Percentiles rank a stretch among this genome's conserved stretches.
phyloP scores from a whole-genome alignment of 2,113 vertebrate species.

The Theropithecus gelada region DNA sequence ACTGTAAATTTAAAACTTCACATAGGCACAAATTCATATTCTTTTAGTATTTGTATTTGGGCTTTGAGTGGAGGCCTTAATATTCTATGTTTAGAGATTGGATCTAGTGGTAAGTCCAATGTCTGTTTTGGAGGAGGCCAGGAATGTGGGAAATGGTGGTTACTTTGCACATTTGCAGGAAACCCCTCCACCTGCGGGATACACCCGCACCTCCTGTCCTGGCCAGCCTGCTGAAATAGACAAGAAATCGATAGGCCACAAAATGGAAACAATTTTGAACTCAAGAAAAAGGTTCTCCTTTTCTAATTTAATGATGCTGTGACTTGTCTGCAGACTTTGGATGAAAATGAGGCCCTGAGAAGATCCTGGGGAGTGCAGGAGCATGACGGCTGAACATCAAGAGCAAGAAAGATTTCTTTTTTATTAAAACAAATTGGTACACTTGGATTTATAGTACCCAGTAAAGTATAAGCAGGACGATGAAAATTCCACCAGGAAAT shows the following conservation, averaged over 20 bases:
- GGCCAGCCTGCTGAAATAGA: background rate
- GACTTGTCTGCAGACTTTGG: conserved; percentile 26
- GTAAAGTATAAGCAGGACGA: conserved; percentile 2
- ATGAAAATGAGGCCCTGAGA: conserved; percentile 24
- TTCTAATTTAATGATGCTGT: conserved; percentile 1
- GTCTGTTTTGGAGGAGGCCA: background rate
- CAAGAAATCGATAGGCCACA: conserved; percentile 36
- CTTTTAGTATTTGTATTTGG: background rate
- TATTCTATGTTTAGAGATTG: background rate
- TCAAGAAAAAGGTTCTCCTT: conserved; percentile 40
- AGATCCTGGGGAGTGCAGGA: background rate
- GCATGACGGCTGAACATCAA: background rate
- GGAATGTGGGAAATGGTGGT: background rate
- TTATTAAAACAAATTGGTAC: conserved; percentile 48
- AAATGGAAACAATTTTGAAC: conserved; percentile 62
- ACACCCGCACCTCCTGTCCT: background rate
- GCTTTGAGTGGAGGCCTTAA: background rate
- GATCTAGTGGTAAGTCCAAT: background rate
- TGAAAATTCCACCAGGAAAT: conserved; percentile 39
- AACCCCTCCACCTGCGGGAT: background rate
- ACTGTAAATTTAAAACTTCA: background rate
- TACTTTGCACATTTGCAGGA: background rate
- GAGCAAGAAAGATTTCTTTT: conserved; percentile 25
- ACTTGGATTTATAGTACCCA: conserved; percentile 27
- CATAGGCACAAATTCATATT: background rate